Evolutionary conservation across 2,888 invertebrate genomes (phyloP).

Genomic region (Lasioglossum villosulum): DNA sequence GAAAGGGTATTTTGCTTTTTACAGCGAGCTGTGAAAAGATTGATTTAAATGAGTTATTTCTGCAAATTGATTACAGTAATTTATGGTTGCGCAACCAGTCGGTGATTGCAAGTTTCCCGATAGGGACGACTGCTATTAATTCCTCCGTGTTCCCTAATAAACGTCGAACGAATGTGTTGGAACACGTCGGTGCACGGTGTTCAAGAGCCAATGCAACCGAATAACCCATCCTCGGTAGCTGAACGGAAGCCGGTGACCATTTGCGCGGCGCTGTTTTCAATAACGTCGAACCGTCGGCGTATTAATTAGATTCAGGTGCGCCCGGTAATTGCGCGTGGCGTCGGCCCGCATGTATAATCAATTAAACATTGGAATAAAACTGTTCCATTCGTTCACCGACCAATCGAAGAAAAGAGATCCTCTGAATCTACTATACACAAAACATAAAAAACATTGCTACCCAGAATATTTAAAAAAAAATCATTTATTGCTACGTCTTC

Average conservation of each 20-base stretch:
- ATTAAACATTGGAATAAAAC: not conserved
- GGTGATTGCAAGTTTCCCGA: not conserved
- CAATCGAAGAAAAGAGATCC: not conserved
- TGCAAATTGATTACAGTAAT: not conserved
- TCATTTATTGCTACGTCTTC: not conserved
- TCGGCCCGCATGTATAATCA: not conserved
- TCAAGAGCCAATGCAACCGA: not conserved
- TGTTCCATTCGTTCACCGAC: not conserved
- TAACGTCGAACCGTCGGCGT: slow-evolving; percentile 2
- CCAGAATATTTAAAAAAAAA: not conserved
- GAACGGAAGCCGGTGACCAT: not conserved
- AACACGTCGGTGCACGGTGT: not conserved
- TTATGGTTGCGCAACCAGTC: not conserved
- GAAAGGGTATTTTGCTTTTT: not conserved
- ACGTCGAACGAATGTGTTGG: not conserved
- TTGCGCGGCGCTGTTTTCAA: slow-evolving; percentile 18
- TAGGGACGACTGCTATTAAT: slow-evolving; percentile 14
- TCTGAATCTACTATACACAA: not conserved
- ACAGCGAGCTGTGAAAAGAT: not conserved
- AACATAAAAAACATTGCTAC: not conserved
- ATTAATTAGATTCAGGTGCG: slow-evolving; percentile 41
- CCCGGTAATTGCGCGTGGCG: slow-evolving; percentile 17
- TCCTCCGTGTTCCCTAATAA: not conserved
- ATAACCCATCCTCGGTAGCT: not conserved
- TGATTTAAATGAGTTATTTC: not conserved